Base-by-base conservation (phyloP, 2,888 invertebrate genomes). In the Geophilus truncorum region DNA sequence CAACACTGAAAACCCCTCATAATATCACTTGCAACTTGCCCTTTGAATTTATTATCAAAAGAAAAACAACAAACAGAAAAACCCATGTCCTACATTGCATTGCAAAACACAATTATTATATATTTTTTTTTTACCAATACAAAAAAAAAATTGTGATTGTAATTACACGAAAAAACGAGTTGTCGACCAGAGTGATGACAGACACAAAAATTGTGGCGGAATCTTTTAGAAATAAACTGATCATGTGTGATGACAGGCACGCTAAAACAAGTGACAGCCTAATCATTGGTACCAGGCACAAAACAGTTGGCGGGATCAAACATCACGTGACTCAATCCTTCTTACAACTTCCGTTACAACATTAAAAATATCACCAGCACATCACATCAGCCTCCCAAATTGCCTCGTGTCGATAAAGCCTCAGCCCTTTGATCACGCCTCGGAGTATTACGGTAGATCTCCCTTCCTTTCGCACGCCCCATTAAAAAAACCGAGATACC, bases 331-430 rank as follows among this genome's bases (percentile, higher is more conserved):
- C 57, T 62, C 57, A 62, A 62, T 62, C 57, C 57, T 23, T 62
- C 57, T 62, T 62, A 62, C 57, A 62, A 62, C 57, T 62, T 62
- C 57, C 57, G 57, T 62, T 62, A 62, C 57, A 62, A 62, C 57
- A 62, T 62, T 62, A 23, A 62, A 62, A 62, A 62, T 62, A 62
- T 62, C 57, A 62, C n/a, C 57, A 21, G 23, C 57, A 23, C 57
- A 62, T 62, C 57, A 62, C n/a, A 62, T 62, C 21, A 62, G 10
- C n/a, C n/a, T n/a, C n/a, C n/a, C n/a, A n/a, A n/a, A n/a, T n/a
- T n/a, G n/a, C n/a, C n/a, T n/a, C 21, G 21, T 18, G 57, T 62
- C 57, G 57, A 62, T 62, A 62, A 62, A 62, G 23, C 10, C 23
- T 23, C 57, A 62, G 23, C 9, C 57, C 57, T 62, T 62, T 62